phyloP scores from a whole-genome alignment of 2,113 vertebrate species.

The Serinus canaria region DNA sequence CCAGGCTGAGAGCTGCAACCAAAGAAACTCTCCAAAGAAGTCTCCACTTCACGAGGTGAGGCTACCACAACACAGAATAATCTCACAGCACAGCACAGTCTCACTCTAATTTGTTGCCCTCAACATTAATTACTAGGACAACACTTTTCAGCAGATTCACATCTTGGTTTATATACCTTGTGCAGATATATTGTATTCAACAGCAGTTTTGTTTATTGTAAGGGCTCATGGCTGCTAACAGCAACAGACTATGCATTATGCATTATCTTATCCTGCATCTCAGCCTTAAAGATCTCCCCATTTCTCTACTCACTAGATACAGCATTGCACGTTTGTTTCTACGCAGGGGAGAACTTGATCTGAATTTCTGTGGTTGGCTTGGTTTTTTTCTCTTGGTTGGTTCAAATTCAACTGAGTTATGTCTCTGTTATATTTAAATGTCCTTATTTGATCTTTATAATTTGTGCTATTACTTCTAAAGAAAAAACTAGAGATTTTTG shows the following conservation, averaged over 20 bases:
- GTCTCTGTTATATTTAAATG: not conserved
- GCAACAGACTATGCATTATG: not conserved
- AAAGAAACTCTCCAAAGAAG: not conserved
- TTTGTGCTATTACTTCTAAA: not conserved
- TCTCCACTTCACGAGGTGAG: not conserved
- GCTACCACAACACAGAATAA: not conserved
- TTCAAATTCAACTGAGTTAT: not conserved
- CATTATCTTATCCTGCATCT: not conserved
- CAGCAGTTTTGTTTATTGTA: not conserved
- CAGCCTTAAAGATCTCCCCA: not conserved
- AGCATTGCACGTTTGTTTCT: not conserved
- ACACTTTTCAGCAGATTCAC: not conserved
- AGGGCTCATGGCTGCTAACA: not conserved
- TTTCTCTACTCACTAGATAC: not conserved
- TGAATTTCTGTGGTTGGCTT: not conserved
- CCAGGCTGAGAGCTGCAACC: not conserved
- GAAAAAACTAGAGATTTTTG: not conserved
- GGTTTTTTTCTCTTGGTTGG: rapidly evolving
- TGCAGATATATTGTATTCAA: not conserved
- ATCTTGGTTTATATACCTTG: not conserved
- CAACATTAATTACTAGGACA: not conserved
- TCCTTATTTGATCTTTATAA: not conserved
- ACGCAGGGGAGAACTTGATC: not conserved
- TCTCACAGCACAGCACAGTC: not conserved
- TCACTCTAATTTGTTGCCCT: not conserved